Evolutionary conservation across 2,888 invertebrate species (phyloP).

Genomic region (Dryococelus australis): DNA sequence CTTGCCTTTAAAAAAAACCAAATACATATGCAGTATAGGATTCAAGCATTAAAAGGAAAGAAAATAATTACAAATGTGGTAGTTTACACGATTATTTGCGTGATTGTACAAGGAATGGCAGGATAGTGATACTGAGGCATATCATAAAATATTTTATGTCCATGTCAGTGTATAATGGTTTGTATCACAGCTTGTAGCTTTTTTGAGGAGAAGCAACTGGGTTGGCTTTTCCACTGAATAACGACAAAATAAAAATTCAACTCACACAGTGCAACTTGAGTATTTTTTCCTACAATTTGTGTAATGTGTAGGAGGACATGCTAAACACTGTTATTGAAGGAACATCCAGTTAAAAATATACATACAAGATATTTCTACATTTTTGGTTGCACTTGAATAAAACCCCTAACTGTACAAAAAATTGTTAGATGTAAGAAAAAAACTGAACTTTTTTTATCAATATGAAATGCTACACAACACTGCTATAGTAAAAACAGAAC

Average conservation of each 20-base stretch:
- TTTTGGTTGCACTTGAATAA: no score
- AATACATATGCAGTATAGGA: no score
- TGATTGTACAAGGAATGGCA: conserved; percentile 33
- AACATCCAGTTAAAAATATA: neutral
- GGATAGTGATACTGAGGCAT: conserved; percentile 36
- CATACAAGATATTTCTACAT: no score
- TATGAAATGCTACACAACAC: no score
- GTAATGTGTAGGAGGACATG: conserved; percentile 22
- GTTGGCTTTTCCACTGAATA: conserved; percentile 42
- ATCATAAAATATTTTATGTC: conserved; percentile 23
- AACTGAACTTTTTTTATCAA: no score
- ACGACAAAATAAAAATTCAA: conserved; percentile 38
- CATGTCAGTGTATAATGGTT: conserved; percentile 37
- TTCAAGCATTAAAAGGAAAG: no score
- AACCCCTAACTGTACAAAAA: no score
- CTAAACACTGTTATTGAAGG: conserved; percentile 29
- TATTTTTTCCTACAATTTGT: conserved; percentile 31
- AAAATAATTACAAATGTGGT: neutral
- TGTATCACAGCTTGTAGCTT: conserved; percentile 45
- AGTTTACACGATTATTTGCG: conserved; percentile 32
- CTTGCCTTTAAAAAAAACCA: no score
- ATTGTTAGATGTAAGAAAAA: no score
- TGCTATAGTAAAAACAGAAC: no score
- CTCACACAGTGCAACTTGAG: conserved; percentile 38
- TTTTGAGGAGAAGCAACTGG: conserved; percentile 40